Evolutionary conservation across 2,113 vertebrate genomes (phyloP).

Genomic region (Chinchilla lanigera): DNA sequence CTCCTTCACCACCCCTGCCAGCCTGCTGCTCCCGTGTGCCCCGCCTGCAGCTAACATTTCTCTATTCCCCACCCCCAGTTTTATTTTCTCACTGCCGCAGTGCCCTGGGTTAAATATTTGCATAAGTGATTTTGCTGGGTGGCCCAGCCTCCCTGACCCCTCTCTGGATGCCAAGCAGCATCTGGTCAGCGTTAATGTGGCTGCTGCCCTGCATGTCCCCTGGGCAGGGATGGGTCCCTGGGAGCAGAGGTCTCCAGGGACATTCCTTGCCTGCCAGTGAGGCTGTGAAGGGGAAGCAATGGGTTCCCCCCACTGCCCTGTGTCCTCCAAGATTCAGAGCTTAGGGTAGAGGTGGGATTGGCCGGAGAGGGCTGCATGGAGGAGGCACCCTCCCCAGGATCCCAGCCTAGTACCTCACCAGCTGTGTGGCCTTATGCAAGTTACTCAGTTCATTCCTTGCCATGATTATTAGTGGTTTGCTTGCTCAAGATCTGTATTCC

Average conservation of each 20-base stretch:
- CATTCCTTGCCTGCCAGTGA: not conserved
- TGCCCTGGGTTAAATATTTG: not conserved
- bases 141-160: not conserved
- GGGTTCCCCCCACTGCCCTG: not conserved
- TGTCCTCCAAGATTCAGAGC: not conserved
- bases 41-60: not conserved
- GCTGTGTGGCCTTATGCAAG: not conserved
- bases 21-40: not conserved
- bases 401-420: not conserved
- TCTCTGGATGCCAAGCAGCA: not conserved
- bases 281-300: accelerated
- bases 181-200: not conserved
- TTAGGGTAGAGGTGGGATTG: not conserved
- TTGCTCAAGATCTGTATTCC: not conserved
- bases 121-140: accelerated
- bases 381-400: accelerated
- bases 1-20: not conserved
- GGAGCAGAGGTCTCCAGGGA: not conserved
- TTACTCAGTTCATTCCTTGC: not conserved
- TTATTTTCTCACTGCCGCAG: accelerated
- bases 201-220: accelerated
- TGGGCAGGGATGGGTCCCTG: accelerated
- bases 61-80: accelerated
- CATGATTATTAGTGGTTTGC: accelerated
- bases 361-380: not conserved